phyloP scores from a whole-genome alignment of 2,797 vertebrate genomes.

The Sphenopsis melanotis region DNA sequence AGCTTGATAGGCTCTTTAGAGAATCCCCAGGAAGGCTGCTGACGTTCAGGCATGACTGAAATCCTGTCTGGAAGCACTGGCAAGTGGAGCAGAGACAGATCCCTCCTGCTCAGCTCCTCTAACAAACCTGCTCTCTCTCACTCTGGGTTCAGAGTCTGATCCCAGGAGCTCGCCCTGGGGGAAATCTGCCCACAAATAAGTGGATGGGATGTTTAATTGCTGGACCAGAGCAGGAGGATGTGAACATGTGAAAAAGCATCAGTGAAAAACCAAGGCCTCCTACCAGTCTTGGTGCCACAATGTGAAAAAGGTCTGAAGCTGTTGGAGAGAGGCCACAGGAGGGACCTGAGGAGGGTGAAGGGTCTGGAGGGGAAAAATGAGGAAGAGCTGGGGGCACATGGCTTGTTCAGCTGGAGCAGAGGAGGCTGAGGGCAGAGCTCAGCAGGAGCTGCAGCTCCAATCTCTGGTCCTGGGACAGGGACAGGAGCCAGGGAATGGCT shows the following conservation, averaged over 20 bases:
- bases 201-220: neutral
- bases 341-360: accelerated
- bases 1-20: constrained; percentile 34
- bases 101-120: neutral
- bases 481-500: accelerated
- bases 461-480: neutral
- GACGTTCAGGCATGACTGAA: neutral
- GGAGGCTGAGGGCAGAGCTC: neutral
- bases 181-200: neutral
- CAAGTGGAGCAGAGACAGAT: neutral
- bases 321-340: neutral
- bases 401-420: neutral
- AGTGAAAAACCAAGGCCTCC: neutral
- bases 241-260: accelerated
- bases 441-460: accelerated
- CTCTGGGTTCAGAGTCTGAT: neutral
- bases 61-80: neutral
- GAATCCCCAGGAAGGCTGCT: neutral
- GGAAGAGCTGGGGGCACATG: neutral
- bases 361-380: neutral
- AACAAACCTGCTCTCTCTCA: neutral
- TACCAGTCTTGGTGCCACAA: too few relatives aligned
- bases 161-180: too few relatives aligned
- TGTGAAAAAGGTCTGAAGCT: neutral
- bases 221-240: neutral